These are phyloP conservation scores for Triops longicaudatus DNA, from an alignment of 1,140 invertebrate species.

Conservation along the genomic window DNA sequence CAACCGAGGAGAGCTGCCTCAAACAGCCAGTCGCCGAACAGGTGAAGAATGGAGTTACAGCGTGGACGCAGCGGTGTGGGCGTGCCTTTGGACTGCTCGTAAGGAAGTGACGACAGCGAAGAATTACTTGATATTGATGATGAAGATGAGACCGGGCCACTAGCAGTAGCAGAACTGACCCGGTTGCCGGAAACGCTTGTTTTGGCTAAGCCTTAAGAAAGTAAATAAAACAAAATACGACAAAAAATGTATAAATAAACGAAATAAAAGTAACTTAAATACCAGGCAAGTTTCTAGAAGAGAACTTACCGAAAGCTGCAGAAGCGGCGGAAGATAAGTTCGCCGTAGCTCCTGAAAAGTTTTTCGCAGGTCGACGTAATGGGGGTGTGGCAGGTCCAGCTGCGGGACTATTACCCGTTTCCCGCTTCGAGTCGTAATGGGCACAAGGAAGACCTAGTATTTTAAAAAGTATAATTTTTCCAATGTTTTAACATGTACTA, in stretches of 20 bases:
- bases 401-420: not conserved
- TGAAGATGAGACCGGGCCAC: not conserved
- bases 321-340: not conserved
- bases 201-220: constrained; percentile 23
- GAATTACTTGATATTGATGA: not conserved
- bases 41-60: constrained; percentile 86
- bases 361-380: constrained; percentile 73
- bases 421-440: not conserved
- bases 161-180: not conserved
- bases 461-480: too few species aligned
- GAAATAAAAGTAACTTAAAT: constrained; percentile 28
- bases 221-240: constrained; percentile 9
- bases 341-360: constrained; percentile 58
- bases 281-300: not conserved
- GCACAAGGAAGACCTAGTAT: not conserved
- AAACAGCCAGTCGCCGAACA: constrained; percentile 95
- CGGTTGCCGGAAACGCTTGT: not conserved
- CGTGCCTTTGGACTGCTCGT: not conserved
- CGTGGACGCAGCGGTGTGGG: constrained; percentile 60
- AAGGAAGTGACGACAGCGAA: not conserved
- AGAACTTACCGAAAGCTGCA: not conserved
- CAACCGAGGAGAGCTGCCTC: constrained; percentile 84
- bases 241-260: constrained; percentile 16
- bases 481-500: too few species aligned
- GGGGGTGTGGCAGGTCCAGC: constrained; percentile 55